Evolutionary conservation across 2,888 invertebrate species (phyloP).

Genomic region (Amphipyra tragopoginis): DNA sequence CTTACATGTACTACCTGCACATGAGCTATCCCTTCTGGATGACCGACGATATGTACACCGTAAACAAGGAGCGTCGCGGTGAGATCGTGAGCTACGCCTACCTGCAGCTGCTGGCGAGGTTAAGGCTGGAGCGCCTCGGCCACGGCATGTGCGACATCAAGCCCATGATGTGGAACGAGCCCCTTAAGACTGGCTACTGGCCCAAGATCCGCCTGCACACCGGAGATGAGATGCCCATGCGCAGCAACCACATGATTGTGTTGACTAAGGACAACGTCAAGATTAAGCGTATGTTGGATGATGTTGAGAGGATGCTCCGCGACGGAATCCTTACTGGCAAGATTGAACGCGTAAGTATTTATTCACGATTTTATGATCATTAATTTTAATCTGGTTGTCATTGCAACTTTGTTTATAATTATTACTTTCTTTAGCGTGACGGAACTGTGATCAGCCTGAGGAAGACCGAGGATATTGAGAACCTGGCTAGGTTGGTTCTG

Average conservation of each 20-base stretch:
- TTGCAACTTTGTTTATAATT: neutral
- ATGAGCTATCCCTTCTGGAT: constrained; percentile 93
- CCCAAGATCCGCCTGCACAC: constrained; percentile 90
- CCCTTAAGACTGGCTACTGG: constrained; percentile 88
- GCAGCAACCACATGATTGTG: constrained; percentile 80
- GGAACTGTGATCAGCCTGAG: constrained; percentile 91
- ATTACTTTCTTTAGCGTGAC: constrained; percentile 77
- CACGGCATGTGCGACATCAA: constrained; percentile 87
- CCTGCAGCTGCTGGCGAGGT: constrained; percentile 91
- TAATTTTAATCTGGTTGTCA: neutral
- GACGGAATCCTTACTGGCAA: constrained; percentile 83
- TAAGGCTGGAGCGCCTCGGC: constrained; percentile 85
- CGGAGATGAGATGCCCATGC: constrained; percentile 89
- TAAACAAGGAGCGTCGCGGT: constrained; percentile 87
- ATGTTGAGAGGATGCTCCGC: constrained; percentile 87
- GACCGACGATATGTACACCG: constrained; percentile 86
- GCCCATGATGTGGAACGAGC: constrained; percentile 82
- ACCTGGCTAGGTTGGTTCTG: constrained; percentile 91
- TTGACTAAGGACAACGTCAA: constrained; percentile 73
- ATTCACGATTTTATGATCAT: neutral
- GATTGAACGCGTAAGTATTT: constrained; percentile 77
- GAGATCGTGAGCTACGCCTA: constrained; percentile 90
- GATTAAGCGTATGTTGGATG: constrained; percentile 74
- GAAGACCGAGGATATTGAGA: constrained; percentile 91
- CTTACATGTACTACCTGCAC: constrained; percentile 92